Evolutionary conservation across 2,797 vertebrate genomes (phyloP).

Genomic region (Enteromius treurensis): DNA sequence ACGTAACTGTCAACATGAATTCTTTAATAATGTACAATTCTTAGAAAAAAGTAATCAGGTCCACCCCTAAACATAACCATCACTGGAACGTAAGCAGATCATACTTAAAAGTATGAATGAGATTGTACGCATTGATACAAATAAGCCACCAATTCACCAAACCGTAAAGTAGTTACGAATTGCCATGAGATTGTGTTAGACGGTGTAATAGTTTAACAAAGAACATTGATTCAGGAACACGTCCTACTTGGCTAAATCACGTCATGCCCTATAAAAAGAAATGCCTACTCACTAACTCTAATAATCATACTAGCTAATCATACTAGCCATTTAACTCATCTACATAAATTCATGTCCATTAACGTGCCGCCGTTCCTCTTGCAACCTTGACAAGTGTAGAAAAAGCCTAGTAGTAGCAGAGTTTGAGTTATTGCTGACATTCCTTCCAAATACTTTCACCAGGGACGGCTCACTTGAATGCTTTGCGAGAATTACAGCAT

Average conservation of each 20-base stretch:
- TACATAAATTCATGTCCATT: constrained; percentile 27
- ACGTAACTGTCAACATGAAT: neutral
- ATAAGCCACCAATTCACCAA: neutral
- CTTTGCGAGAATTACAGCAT: neutral
- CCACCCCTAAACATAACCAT: neutral
- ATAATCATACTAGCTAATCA: constrained; percentile 41
- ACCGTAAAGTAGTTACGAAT: neutral
- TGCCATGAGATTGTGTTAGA: neutral
- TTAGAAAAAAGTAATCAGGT: neutral
- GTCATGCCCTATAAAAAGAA: neutral
- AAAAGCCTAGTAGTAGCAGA: neutral
- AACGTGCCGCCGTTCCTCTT: neutral
- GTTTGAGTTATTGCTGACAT: constrained; percentile 47
- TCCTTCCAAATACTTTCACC: constrained; percentile 47
- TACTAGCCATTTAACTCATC: constrained; percentile 33
- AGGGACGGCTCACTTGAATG: constrained; percentile 34
- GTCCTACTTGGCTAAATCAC: constrained; percentile 21
- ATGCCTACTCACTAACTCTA: constrained; percentile 14
- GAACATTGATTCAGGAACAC: neutral
- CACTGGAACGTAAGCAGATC: neutral
- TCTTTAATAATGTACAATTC: neutral
- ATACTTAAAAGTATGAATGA: neutral
- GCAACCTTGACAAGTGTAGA: constrained; percentile 14
- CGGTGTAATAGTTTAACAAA: neutral
- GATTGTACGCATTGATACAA: neutral